phyloP scores from a whole-genome alignment of 2,113 vertebrate genomes.

The Cryptotis parvus region DNA sequence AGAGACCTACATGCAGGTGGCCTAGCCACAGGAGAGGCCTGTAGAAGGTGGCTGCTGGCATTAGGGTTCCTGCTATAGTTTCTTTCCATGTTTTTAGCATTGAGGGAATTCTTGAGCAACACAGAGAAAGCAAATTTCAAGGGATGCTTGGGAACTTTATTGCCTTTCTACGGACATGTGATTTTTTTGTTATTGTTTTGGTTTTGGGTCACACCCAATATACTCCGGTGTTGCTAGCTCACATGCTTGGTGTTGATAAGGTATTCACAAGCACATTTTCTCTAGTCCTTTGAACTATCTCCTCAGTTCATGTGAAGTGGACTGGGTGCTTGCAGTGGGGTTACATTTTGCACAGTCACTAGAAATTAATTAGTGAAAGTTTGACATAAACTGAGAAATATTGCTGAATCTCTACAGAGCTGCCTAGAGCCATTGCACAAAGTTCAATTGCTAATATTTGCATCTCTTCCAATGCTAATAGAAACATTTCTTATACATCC shows the following conservation, averaged over 20 bases:
- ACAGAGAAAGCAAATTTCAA: neutral
- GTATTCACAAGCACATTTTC: too few relatives aligned
- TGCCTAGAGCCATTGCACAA: neutral
- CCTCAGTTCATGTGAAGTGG: too few relatives aligned
- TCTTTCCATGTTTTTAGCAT: neutral
- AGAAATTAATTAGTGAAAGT: neutral
- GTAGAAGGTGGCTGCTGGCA: too few relatives aligned
- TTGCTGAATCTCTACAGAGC: neutral
- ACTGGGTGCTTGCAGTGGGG: neutral
- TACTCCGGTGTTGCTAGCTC: neutral
- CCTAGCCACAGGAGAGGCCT: neutral
- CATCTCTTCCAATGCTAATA: neutral
- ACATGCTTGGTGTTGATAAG: too few relatives aligned
- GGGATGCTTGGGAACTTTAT: neutral
- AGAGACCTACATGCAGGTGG: neutral
- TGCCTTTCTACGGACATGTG: neutral
- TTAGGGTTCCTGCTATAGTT: neutral
- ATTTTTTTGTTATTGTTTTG: neutral
- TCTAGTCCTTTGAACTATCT: too few relatives aligned
- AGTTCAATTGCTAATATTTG: neutral
- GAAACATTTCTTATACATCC: neutral
- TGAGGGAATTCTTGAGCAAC: neutral
- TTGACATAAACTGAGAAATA: neutral
- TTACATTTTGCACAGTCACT: constrained; percentile 23
- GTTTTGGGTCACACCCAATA: neutral